Evolutionary conservation across 1,140 invertebrate species (phyloP), one percentile per base, ranked within the genome.

Genomic region (Homalodisca vitripennis): DNA sequence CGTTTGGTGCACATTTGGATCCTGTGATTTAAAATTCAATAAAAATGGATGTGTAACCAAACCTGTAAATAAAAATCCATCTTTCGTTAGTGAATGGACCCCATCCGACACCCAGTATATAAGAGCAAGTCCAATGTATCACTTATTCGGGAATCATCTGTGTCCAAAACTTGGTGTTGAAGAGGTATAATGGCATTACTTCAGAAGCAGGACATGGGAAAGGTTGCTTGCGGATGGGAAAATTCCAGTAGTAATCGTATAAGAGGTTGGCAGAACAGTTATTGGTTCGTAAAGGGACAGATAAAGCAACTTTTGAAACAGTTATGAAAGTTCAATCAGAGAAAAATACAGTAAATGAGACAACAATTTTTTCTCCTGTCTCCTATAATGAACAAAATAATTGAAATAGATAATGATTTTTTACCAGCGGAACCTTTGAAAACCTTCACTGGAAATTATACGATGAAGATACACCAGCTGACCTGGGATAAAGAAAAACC

Each of bases 1-100:
- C 1, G 72, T 79, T 70, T 79, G n/a, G 76, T 74, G 77, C 72
- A 70, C 76, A 80, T 73, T 53, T 79, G 51, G 72, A 76, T 71
- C 74, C 76, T 69, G 73, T 75, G 6, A 66, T 80, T 70, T 24
- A 71, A 48, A 69, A 74, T 74, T 46, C 70, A 70, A 72, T 64
- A 67, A 74, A 75, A 63, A 30, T 72, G 55, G 69, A n/a, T n/a
- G n/a, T n/a, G n/a, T n/a, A 63, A 27, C 69, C 26, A 34, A 70
- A 69, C 67, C 20, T 68, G 27, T 53, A 65, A 26, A 55, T 29
- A n/a, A n/a, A n/a, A 31, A 26, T 71, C 27, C 63, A 65, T 57
- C 30, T 69, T 55, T n/a, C n/a, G n/a, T 71, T 65, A 34, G 31
- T 26, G 57, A n/a, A 71, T 46, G 48, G 29, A 24, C 41, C 48